phyloP scores from a whole-genome alignment of 37 sponge, comb jelly and placozoan species.

The Beroe forskalii region DNA sequence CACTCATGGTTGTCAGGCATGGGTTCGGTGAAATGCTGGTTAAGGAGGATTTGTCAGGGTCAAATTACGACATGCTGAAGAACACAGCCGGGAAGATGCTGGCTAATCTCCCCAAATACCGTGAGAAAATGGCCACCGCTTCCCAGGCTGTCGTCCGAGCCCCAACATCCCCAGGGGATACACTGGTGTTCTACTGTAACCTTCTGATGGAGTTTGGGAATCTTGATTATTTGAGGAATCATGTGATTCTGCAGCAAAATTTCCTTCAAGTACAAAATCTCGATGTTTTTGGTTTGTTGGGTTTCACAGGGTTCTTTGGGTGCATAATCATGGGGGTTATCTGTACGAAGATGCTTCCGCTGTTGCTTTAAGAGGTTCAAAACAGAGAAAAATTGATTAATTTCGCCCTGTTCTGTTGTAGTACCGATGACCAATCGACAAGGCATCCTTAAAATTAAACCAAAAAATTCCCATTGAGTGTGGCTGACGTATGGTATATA shows the following conservation, averaged over 20 bases:
- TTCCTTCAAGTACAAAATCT: slow-evolving; percentile 2
- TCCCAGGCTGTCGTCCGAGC: background rate
- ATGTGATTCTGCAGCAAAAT: slow-evolving; percentile 4
- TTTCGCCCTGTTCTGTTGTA: too few relatives aligned
- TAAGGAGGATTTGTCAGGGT: background rate
- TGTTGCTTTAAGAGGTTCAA: too few relatives aligned
- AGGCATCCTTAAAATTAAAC: too few relatives aligned
- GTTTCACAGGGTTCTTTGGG: too few relatives aligned
- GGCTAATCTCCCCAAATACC: background rate
- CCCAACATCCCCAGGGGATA: background rate
- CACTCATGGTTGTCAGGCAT: background rate
- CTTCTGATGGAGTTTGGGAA: background rate
- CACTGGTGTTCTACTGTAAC: slow-evolving; percentile 15
- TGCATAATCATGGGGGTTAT: too few relatives aligned
- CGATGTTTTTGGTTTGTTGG: background rate
- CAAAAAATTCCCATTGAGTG: too few relatives aligned
- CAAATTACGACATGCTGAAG: background rate
- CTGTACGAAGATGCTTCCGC: too few relatives aligned
- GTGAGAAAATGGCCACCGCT: background rate
- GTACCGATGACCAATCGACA: too few relatives aligned
- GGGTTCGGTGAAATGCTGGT: background rate
- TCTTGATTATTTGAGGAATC: background rate
- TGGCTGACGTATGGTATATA: too few relatives aligned
- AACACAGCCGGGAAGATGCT: background rate
- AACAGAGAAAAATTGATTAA: too few relatives aligned